phyloP scores from a whole-genome alignment of 2,888 invertebrate genomes.

The Catocala fraxini region DNA sequence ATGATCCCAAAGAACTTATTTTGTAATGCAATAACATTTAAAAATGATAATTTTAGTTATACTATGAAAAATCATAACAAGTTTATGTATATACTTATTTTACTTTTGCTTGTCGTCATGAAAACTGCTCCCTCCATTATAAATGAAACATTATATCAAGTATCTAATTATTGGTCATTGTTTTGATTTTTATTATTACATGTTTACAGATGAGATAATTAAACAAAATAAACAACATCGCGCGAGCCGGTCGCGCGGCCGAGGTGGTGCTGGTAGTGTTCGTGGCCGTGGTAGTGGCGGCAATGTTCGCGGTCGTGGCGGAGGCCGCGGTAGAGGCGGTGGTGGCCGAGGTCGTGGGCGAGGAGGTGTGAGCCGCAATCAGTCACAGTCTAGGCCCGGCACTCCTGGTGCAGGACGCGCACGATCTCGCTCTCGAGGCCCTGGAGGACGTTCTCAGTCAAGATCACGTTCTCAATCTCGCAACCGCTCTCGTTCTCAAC shows the following conservation, averaged over 20 bases:
- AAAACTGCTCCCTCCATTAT: too few species aligned
- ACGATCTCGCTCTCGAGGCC: constrained; percentile 63
- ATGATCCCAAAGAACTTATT: too few species aligned
- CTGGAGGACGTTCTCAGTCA: constrained; percentile 60
- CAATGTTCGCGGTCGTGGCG: constrained; percentile 32
- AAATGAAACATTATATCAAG: too few species aligned
- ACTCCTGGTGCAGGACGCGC: constrained; percentile 56
- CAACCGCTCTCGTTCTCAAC: constrained; percentile 56
- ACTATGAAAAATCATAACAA: too few species aligned
- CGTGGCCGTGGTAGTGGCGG: constrained; percentile 49
- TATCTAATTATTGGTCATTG: too few species aligned
- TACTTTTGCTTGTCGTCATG: too few species aligned
- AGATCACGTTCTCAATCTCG: constrained; percentile 63
- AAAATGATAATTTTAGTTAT: too few species aligned
- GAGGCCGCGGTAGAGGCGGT: constrained; percentile 46
- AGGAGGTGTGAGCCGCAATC: constrained; percentile 54
- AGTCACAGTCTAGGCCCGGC: constrained; percentile 58
- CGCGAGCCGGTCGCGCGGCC: constrained; percentile 71
- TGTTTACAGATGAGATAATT: constrained; percentile 76
- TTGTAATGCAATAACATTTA: too few species aligned
- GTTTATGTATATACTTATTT: too few species aligned
- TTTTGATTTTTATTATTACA: neutral
- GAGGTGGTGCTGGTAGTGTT: constrained; percentile 60
- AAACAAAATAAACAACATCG: constrained; percentile 72
- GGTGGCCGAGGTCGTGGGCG: constrained; percentile 42